A percentile compares a stretch with the other conserved stretches of the same genome.
phyloP scores from a whole-genome alignment of 1,140 invertebrate species.

The Wasmannia auropunctata region DNA sequence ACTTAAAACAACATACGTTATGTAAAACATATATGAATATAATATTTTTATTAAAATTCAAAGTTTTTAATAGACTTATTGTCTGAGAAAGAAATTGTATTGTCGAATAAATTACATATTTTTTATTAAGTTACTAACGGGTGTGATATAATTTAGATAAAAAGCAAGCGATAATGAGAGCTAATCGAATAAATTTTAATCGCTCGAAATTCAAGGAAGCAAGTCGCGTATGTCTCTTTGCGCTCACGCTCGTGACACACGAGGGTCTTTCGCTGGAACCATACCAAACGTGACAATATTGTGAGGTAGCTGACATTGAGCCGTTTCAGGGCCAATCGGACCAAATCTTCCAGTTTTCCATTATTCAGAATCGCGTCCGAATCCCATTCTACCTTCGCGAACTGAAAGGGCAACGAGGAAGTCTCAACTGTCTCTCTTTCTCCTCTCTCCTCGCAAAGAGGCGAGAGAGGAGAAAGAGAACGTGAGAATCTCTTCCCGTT shows the following conservation, averaged over 20 bases:
- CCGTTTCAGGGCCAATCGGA: slow-evolving; percentile 82
- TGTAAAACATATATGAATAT: not conserved
- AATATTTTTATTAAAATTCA: not conserved
- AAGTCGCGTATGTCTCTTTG: not conserved
- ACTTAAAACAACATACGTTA: not conserved
- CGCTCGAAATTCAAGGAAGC: not conserved
- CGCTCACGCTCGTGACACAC: slow-evolving; percentile 56
- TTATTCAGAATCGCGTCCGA: slow-evolving; percentile 34
- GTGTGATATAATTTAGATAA: not conserved
- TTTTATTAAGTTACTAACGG: not conserved
- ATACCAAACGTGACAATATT: slow-evolving; percentile 81
- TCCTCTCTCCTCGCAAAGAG: not conserved
- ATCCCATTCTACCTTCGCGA: slow-evolving; percentile 6
- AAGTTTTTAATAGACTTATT: not conserved
- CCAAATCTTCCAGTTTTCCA: slow-evolving; percentile 76
- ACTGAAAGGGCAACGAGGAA: not conserved
- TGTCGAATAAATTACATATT: too few species aligned
- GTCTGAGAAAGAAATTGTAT: not conserved
- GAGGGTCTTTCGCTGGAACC: slow-evolving; percentile 73
- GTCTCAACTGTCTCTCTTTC: not conserved
- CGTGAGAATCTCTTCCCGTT: not conserved
- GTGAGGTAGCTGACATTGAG: slow-evolving; percentile 85
- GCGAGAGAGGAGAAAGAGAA: slow-evolving; percentile 13
- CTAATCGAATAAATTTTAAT: not conserved
- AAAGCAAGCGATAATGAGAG: not conserved